phyloP scores from a whole-genome alignment of 1,140 invertebrate species.

The Portunus trituberculatus region DNA sequence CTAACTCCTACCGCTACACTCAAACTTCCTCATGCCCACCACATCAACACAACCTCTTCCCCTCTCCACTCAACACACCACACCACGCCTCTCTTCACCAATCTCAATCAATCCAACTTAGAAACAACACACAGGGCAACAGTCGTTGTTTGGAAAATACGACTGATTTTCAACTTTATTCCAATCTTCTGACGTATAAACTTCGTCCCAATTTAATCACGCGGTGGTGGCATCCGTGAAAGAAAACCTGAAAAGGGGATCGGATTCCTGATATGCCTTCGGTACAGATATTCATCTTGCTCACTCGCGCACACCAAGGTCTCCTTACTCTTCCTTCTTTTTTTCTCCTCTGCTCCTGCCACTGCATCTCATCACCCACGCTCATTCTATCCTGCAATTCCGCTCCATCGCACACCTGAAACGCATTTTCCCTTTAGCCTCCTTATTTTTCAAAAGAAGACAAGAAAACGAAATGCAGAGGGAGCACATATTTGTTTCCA shows the following conservation, averaged over 20 bases:
- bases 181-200: too few species aligned
- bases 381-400: neutral
- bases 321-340: neutral
- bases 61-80: too few species aligned
- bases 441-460: neutral
- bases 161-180: too few species aligned
- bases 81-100: too few species aligned
- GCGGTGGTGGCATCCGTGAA: too few species aligned
- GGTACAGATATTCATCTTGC: neutral
- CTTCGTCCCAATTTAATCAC: too few species aligned
- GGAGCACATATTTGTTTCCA: neutral
- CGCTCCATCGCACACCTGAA: neutral
- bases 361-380: neutral
- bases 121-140: too few species aligned
- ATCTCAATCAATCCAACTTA: too few species aligned
- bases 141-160: too few species aligned
- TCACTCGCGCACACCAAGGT: neutral
- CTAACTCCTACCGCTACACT: too few species aligned
- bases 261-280: neutral
- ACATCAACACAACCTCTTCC: too few species aligned
- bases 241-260: neutral
- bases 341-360: neutral
- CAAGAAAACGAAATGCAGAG: neutral
- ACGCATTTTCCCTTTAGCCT: neutral
- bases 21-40: too few species aligned